These are phyloP conservation scores for Neodiprion pinetum DNA, from an alignment of 1,140 invertebrate species.

Conservation along the genomic window DNA sequence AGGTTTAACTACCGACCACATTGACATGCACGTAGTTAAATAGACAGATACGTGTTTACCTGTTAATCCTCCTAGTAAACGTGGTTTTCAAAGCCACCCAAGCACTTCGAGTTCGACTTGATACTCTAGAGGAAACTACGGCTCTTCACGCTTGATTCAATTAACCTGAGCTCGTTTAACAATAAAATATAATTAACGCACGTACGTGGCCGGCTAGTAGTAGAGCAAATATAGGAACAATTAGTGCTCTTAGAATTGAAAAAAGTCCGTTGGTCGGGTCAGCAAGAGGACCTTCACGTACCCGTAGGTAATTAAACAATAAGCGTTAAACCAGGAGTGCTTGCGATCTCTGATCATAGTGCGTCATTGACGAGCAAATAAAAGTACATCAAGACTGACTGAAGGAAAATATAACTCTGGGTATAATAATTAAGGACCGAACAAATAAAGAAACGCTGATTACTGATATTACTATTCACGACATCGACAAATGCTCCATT, in stretches of 20 bases:
- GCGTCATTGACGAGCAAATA: background rate
- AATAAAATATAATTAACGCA: conserved; percentile 2
- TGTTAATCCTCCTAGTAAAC: background rate
- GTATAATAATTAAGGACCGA: no score
- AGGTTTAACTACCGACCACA: background rate
- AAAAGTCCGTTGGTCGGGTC: conserved; percentile 27
- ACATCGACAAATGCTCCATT: no score
- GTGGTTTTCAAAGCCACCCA: background rate
- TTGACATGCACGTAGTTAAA: no score
- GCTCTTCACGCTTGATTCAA: background rate
- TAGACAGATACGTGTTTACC: no score
- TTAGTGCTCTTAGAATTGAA: background rate
- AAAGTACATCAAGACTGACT: no score
- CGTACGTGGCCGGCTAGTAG: background rate
- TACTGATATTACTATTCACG: no score
- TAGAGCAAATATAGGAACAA: background rate
- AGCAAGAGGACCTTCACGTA: conserved; percentile 47
- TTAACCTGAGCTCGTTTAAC: conserved; percentile 1
- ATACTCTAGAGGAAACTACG: background rate
- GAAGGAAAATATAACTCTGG: no score
- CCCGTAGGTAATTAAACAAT: conserved; percentile 43
- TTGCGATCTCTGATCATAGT: background rate
- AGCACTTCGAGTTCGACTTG: background rate
- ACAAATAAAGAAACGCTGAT: no score
- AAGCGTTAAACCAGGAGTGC: background rate